Conservation (phyloP, 2,113 vertebrate genomes). For the Chaetura pelagica region DNA sequence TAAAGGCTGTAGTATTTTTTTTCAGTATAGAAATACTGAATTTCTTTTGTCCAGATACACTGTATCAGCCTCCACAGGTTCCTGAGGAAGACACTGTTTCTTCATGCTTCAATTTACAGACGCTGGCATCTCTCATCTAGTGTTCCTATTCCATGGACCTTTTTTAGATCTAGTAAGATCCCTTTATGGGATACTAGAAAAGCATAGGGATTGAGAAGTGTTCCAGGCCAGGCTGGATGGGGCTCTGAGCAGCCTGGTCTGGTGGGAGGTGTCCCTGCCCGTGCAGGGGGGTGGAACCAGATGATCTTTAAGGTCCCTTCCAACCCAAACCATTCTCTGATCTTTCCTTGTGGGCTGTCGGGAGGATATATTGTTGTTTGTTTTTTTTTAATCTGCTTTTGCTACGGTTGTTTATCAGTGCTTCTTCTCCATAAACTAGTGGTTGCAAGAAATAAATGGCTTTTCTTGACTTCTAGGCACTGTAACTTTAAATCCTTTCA, state of each 20-base stretch:
- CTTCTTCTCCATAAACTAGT: neutral
- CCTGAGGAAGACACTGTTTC: neutral
- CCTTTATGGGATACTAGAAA: neutral
- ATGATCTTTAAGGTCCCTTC: too few relatives aligned
- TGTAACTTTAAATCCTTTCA: neutral
- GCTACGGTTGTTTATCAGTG: neutral
- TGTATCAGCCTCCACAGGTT: neutral
- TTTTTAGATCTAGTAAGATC: neutral
- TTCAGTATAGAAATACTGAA: neutral
- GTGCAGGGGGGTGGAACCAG: too few relatives aligned
- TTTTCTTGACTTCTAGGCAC: accelerated
- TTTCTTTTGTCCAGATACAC: neutral
- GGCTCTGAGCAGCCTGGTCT: too few relatives aligned
- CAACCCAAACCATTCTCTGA: too few relatives aligned
- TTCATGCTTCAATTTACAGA: neutral
- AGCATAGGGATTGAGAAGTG: neutral
- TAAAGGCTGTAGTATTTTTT: neutral
- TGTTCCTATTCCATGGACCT: neutral
- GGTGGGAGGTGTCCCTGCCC: too few relatives aligned
- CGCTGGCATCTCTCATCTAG: neutral
- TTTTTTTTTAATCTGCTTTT: neutral
- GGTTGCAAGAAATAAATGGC: neutral
- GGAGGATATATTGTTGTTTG: accelerated
- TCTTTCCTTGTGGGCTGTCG: neutral
- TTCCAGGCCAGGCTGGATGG: too few relatives aligned